Conservation (phyloP, 2,113 vertebrate species). For the Hystrix cristata region DNA sequence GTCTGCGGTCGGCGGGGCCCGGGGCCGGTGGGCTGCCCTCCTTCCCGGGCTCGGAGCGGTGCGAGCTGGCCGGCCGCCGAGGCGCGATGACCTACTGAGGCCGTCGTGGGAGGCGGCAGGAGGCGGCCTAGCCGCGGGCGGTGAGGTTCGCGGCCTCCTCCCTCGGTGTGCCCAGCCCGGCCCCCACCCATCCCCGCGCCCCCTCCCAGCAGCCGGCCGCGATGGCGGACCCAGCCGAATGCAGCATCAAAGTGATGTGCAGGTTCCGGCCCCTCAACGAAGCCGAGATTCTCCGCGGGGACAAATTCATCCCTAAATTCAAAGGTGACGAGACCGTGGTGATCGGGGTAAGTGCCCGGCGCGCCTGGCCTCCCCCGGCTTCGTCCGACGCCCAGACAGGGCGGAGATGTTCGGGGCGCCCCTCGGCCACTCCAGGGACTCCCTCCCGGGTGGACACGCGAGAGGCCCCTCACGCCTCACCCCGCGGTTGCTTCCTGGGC, state of each 20-base stretch:
- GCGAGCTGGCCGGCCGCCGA: conserved; percentile 19
- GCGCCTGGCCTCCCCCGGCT: neutral
- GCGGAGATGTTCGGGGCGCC: neutral
- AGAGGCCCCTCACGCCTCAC: neutral
- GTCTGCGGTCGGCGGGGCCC: neutral
- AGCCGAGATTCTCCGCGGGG: conserved; percentile 93
- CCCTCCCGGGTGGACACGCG: neutral
- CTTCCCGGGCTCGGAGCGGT: neutral
- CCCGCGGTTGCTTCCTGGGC: neutral
- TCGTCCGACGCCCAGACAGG: neutral
- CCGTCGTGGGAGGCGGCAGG: conserved; percentile 60
- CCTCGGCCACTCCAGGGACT: conserved; percentile 11
- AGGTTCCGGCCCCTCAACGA: conserved; percentile 95
- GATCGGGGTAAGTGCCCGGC: conserved; percentile 91
- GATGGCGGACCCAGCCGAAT: conserved; percentile 94
- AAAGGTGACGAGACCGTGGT: conserved; percentile 96
- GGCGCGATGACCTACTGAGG: conserved; percentile 80
- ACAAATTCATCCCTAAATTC: conserved; percentile 95
- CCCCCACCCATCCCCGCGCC: conserved; percentile 64
- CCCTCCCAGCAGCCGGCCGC: conserved; percentile 67
- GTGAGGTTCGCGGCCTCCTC: conserved; percentile 56
- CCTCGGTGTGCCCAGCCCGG: conserved; percentile 45
- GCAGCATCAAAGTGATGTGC: conserved; percentile 98
- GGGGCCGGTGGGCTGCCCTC: neutral
- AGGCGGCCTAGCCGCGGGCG: conserved; percentile 63